phyloP scores from a whole-genome alignment of 2,113 vertebrate genomes.

The Myotis brandtii region DNA sequence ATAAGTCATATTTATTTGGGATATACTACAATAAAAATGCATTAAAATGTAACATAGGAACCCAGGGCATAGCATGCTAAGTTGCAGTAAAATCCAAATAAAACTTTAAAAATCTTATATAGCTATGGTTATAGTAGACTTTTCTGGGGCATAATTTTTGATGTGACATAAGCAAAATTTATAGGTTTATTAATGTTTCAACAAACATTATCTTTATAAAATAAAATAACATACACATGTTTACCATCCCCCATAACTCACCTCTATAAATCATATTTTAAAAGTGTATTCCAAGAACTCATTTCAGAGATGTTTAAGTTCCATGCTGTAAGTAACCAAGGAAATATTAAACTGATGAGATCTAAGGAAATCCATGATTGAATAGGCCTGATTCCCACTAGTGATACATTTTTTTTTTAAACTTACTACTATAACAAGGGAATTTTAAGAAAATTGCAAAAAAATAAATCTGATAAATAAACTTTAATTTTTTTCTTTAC shows the following conservation, averaged over 20 bases:
- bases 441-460: not conserved
- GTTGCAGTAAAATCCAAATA: not conserved
- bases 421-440: not conserved
- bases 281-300: not conserved
- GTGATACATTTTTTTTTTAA: not conserved
- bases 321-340: not conserved
- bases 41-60: not conserved
- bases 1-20: not conserved
- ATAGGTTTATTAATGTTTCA: not conserved
- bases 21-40: fast-evolving
- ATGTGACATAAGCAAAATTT: not conserved
- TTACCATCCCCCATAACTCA: not conserved
- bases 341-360: slow-evolving; percentile 23
- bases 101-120: not conserved
- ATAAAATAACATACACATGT: not conserved
- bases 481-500: not conserved
- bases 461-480: not conserved
- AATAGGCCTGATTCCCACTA: not conserved
- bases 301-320: not conserved
- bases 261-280: not conserved
- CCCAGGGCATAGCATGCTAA: not conserved
- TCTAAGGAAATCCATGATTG: not conserved
- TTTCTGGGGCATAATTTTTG: not conserved
- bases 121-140: not conserved
- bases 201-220: not conserved